These are phyloP conservation scores for Aix galericulata DNA, from an alignment of 2,113 vertebrate species.

Conservation along the genomic window DNA sequence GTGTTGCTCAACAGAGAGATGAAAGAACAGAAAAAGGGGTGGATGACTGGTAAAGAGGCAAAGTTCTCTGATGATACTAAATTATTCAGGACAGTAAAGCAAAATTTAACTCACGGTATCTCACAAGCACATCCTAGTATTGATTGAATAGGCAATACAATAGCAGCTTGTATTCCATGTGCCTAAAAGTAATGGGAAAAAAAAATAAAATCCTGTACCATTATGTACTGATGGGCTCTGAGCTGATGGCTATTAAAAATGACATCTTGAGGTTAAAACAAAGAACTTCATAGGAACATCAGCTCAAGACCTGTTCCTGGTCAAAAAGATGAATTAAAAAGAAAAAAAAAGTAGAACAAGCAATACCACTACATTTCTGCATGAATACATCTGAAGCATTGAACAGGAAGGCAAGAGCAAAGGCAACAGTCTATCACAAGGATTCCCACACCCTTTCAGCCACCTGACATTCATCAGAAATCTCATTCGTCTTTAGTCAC, in stretches of 20 bases:
- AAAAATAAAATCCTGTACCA: background rate
- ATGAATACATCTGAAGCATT: background rate
- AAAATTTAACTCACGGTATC: background rate
- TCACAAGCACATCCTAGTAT: background rate
- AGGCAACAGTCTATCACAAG: background rate
- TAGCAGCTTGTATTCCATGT: background rate
- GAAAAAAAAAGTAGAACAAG: background rate
- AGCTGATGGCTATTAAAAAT: background rate
- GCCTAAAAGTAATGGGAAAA: background rate
- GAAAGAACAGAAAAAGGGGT: background rate
- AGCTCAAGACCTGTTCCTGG: background rate
- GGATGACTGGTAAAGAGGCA: background rate
- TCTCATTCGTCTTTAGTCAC: background rate
- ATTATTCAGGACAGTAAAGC: background rate
- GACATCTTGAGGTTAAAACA: background rate
- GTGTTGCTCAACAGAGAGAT: background rate
- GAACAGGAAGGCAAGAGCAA: background rate
- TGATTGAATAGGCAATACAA: background rate
- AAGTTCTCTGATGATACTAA: background rate
- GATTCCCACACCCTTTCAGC: fast-evolving
- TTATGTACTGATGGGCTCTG: background rate
- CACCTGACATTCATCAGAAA: background rate
- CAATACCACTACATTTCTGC: fast-evolving
- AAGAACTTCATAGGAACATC: background rate
- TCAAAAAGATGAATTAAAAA: background rate